A percentile compares a stretch with the other conserved stretches of the same genome.
These are phyloP conservation scores for Alcedo quadribrachys DNA, from an alignment of 2,797 vertebrate genomes.

Conservation along the genomic window DNA sequence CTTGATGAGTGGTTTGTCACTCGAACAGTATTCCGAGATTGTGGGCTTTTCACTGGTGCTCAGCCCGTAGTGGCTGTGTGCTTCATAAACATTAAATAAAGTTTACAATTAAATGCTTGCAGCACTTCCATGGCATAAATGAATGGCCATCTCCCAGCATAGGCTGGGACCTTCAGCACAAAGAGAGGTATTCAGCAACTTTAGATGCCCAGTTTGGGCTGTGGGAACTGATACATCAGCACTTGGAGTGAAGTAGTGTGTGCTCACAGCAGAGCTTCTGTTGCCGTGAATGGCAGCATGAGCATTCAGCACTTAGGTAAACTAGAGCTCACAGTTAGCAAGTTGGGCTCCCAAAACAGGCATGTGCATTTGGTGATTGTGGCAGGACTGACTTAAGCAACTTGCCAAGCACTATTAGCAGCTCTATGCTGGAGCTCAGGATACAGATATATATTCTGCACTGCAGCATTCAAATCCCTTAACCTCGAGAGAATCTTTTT, in stretches of 20 bases:
- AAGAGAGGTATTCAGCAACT: neutral
- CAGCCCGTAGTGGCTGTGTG: neutral
- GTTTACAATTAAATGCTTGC: neutral
- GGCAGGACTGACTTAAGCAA: neutral
- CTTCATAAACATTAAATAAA: neutral
- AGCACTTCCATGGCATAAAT: neutral
- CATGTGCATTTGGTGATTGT: accelerated
- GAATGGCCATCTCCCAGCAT: neutral
- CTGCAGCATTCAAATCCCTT: neutral
- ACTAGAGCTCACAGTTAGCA: neutral
- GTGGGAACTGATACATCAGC: accelerated
- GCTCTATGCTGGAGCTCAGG: neutral
- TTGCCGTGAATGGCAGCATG: neutral
- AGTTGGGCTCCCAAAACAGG: neutral
- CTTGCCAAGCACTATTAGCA: neutral
- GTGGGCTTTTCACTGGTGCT: neutral
- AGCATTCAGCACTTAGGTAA: neutral
- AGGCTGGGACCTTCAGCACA: neutral
- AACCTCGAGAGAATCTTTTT: neutral
- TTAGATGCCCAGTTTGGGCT: neutral
- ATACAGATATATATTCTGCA: neutral
- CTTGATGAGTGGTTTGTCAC: neutral
- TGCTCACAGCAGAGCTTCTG: neutral
- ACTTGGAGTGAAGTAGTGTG: accelerated
- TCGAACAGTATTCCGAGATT: neutral